Evolutionary conservation across 2,888 invertebrate genomes (phyloP), one percentile per base, ranked within the genome.

Genomic region (Carterocephalus palaemon): DNA sequence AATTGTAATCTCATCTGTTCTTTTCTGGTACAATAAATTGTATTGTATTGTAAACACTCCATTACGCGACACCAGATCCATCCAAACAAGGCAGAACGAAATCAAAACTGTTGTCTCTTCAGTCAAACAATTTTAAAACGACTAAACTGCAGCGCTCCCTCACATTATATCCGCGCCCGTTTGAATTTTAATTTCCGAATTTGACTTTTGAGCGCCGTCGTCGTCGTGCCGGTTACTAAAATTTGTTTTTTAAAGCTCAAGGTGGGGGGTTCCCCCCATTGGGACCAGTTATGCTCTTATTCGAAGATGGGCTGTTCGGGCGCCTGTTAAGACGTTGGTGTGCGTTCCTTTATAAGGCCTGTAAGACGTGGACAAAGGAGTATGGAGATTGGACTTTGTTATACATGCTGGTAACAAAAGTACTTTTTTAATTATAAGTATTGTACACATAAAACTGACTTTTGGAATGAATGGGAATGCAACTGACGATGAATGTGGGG

Each of bases 251-350:
- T 33, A 41, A 28, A 17, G 41, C 41, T 41, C 33, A 40, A 31
- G 41, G 41, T 8, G 31, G 41, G 23, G 41, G 26, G 32, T 9
- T 28, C 15, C 19, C 41, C 8, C 40, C 40, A 31, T 17, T 6
- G 32, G 28, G 31, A 16, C 41, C 41, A 33, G 41, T 41, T 33
- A 41, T 41, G 41, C 16, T 41, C 33, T 41, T 41, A 41, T 41
- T 41, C 34, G 22, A 29, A 29, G 28, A 29, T 34, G 13, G 32
- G n/a, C n/a, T n/a, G 81, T 79, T 82, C 78, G 72, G 80, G 79
- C 81, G 80, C 79, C n/a, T 70, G 83, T 81, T 84, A 84, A 83
- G 83, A 85, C 82, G 83, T 81, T 75, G 76, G 55, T 59, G 56
- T 79, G 78, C 80, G 80, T 76, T 80, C 75, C 67, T 67, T 64